These are phyloP conservation scores for Atrina japonica DNA, from an alignment of 2,888 invertebrate genomes.

Conservation along the genomic window DNA sequence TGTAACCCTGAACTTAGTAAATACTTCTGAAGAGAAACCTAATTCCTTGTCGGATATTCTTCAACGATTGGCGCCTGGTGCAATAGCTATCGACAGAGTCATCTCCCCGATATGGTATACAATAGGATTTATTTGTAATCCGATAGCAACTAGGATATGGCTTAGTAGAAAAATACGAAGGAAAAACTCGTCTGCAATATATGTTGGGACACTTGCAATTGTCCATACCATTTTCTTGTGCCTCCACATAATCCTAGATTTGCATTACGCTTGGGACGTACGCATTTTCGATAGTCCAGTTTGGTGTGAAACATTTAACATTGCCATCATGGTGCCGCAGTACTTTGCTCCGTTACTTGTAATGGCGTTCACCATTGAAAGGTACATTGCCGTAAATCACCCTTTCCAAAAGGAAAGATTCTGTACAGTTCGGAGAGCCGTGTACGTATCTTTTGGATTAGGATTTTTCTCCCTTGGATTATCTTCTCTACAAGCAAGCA, in stretches of 20 bases:
- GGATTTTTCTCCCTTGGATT: constrained; percentile 62
- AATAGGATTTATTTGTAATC: constrained; percentile 77
- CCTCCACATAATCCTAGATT: constrained; percentile 75
- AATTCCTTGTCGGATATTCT: constrained; percentile 17
- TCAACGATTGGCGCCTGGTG: constrained; percentile 61
- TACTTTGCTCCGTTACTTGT: constrained; percentile 78
- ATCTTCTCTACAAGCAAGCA: constrained; percentile 73
- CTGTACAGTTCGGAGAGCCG: constrained; percentile 76
- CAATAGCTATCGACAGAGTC: constrained; percentile 71
- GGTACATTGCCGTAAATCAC: constrained; percentile 78
- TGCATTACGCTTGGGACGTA: constrained; percentile 77
- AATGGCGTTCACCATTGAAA: constrained; percentile 79
- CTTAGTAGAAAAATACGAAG: constrained; percentile 71
- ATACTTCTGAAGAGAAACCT: background rate
- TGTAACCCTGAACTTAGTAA: constrained; percentile 1
- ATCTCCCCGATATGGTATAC: constrained; percentile 78
- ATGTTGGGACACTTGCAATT: constrained; percentile 77
- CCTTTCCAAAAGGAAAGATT: constrained; percentile 75
- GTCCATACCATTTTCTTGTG: constrained; percentile 75
- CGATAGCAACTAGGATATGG: constrained; percentile 78
- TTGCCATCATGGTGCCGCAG: constrained; percentile 73
- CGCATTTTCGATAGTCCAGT: constrained; percentile 63
- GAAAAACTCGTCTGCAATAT: constrained; percentile 79
- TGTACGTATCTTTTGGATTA: constrained; percentile 64
- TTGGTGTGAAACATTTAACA: constrained; percentile 75